Evolutionary conservation across 2,888 invertebrate species (phyloP), one percentile per base, ranked within the genome.

Genomic region (Amiota mariae): DNA sequence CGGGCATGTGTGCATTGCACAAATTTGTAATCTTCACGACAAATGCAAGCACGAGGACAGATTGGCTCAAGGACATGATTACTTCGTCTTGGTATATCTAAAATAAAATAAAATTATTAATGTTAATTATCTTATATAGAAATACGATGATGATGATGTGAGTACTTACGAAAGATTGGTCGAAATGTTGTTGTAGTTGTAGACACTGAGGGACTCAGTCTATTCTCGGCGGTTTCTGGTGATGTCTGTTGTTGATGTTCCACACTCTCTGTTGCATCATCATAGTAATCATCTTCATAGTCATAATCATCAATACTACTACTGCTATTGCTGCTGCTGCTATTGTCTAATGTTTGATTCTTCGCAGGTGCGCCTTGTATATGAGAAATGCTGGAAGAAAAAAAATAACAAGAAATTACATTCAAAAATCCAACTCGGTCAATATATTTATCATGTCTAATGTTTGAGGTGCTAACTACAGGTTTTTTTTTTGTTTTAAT

Each of bases 1-100:
- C 88, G 90, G 73, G 89, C 90, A 79, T 91, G 90, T 11, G 91
- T 90, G 85, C 93, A 93, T 85, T 92, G 90, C 66, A 90, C 81
- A 74, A 79, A 84, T 80, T 85, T 87, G 70, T 79, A 87, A 49
- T 88, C 87, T 77, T 89, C 87, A 70, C 85, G 70, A 75, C 90
- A 90, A 9, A 78, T 81, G 72, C 90, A 90, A 36, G 80, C 80
- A 20, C 81, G 80, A 1, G 90, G 90, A 73, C 90, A 90, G 71
- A 78, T 86, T 8, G 87, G 85, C 67, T 88, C 87, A 54, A 87
- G 73, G 47, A 84, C 84, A 74, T 87, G 88, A 74, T 87, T 89
- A 71, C 85, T 89, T 75, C 86, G 85, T 68, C 85, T 80, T 46
- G 87, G 86, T 77, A 86, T 82, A 75, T 82, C 87, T 88, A 63